These are phyloP conservation scores for Strigops habroptila DNA, from an alignment of 2,113 vertebrate species.

Conservation along the genomic window DNA sequence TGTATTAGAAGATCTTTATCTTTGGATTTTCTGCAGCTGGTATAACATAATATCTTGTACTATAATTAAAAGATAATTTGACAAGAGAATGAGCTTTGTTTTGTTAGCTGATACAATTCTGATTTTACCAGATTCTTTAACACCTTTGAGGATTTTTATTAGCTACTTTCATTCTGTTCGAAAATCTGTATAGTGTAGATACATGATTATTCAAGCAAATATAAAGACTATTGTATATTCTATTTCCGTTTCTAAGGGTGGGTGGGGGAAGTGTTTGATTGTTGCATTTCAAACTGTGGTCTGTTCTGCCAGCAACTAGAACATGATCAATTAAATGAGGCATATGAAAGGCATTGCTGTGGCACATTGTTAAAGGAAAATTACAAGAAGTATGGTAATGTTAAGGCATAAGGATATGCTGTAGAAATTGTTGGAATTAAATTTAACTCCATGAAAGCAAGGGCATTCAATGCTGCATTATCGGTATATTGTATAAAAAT, in stretches of 20 bases:
- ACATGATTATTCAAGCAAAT: neutral
- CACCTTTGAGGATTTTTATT: neutral
- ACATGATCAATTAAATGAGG: constrained; percentile 9
- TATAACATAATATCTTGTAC: neutral
- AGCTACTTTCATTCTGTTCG: neutral
- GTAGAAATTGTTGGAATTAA: neutral
- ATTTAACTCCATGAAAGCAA: neutral
- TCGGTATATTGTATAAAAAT: neutral
- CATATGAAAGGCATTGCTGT: constrained; percentile 2
- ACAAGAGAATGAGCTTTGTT: neutral
- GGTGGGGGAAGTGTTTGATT: neutral
- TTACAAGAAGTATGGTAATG: neutral
- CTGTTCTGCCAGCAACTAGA: constrained; percentile 35
- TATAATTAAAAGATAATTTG: neutral
- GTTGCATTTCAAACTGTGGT: neutral
- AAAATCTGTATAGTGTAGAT: neutral
- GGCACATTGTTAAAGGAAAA: neutral
- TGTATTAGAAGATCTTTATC: neutral
- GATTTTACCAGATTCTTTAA: neutral
- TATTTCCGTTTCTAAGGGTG: constrained; percentile 4
- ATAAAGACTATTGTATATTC: neutral
- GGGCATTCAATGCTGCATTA: neutral
- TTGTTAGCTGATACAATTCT: neutral
- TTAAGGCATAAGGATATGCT: neutral
- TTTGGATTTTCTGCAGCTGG: neutral